Evolutionary conservation across 2,888 invertebrate species (phyloP).

Genomic region (Microchrysa polita): DNA sequence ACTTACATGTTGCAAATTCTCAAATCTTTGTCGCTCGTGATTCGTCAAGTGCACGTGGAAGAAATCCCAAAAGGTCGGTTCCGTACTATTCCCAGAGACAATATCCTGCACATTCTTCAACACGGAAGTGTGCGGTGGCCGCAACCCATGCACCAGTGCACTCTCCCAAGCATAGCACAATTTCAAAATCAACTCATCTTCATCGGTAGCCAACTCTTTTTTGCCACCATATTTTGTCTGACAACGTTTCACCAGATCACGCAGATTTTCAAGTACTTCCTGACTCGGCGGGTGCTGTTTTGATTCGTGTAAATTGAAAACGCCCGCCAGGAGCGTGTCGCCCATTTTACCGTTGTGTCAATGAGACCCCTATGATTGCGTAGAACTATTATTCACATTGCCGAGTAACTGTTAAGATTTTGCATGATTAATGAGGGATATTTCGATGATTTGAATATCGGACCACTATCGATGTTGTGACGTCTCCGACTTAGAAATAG

Average conservation of each 20-base stretch:
- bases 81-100: conserved; percentile 67
- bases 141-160: conserved; percentile 80
- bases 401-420: neutral
- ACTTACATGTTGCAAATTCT: conserved; percentile 69
- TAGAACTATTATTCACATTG: neutral
- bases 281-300: conserved; percentile 49
- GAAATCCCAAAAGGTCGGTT: conserved; percentile 79
- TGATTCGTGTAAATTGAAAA: conserved; percentile 28
- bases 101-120: conserved; percentile 78
- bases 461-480: neutral
- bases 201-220: conserved; percentile 90
- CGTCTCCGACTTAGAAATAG: neutral
- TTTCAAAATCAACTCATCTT: conserved; percentile 69
- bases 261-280: conserved; percentile 59
- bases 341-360: conserved; percentile 1
- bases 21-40: conserved; percentile 88
- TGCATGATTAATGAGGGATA: neutral
- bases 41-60: conserved; percentile 82
- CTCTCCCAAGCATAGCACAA: conserved; percentile 81
- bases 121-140: conserved; percentile 67
- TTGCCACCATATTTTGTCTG: conserved; percentile 87
- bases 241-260: conserved; percentile 66
- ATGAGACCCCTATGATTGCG: neutral
- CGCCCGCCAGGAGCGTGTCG: conserved; percentile 32
- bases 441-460: neutral